Evolutionary conservation across 2,113 vertebrate species (phyloP), one percentile per base, ranked within the genome.

Genomic region (Sinocyclocheilus anshuiensis): DNA sequence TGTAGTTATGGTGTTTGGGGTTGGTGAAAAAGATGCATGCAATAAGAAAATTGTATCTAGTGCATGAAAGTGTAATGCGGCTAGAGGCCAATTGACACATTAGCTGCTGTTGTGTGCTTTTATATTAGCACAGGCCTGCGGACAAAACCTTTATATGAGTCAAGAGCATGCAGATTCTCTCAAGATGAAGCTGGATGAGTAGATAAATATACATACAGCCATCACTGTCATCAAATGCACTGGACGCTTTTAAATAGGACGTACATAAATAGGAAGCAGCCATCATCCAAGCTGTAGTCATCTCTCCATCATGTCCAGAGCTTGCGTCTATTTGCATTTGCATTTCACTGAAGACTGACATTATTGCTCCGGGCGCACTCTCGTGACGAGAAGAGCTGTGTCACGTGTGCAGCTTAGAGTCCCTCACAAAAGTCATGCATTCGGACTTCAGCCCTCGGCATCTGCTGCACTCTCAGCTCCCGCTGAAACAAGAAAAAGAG

Each of bases 171-270:
- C 42, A 88, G 88, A 91, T 88, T 90, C 93, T 91, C 91, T 92
- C 92, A 75, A 84, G 90, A 92, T 93, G 89, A 90, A 85, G 86
- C 88, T 74, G 87, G 63, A 13, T 89, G 90, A 85, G 90, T 85
- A 93, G 91, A 93, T 91, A 92, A 92, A 92, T 88, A 93, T 92
- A 93, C 92, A 94, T 93, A 90, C 93, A 94, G 89, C 82, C 88
- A 88, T 83, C 45, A 29, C 86, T 90, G 90, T 92, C 92, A 92
- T 91, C 91, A 91, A 89, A 93, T 91, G 90, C 92, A 91, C 86
- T 92, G 67, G 22, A 91, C 92, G 92, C 92, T 93, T 94, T 92
- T 89, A 93, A 94, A 93, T 92, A 92, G 92, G 93, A 93, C 93
- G 0, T 20, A 11, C 50, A 57, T 55, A 55, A 55, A 55, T 55